These are phyloP conservation scores for Seriola dumerili DNA, from an alignment of 2,113 vertebrate species.

Conservation along the genomic window DNA sequence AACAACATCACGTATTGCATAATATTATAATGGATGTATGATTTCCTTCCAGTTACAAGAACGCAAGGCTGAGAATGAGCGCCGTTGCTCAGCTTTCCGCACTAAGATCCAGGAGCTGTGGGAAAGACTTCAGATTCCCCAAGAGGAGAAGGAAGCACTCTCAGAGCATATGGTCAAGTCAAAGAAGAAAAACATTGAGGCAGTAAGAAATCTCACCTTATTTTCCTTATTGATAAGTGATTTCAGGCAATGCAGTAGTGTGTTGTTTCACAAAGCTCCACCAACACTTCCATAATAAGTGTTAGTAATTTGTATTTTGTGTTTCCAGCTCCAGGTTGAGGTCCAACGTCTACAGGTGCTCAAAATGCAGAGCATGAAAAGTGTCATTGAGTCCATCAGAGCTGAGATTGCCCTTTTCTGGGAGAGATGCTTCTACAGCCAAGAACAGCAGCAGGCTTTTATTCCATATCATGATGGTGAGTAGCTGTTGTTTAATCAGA, in stretches of 20 bases:
- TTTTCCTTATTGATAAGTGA: neutral
- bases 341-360: constrained; percentile 87
- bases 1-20: neutral
- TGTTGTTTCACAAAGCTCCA: neutral
- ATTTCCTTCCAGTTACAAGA: constrained; percentile 85
- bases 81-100: constrained; percentile 82
- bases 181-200: constrained; percentile 84
- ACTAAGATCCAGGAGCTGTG: constrained; percentile 88
- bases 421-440: constrained; percentile 92
- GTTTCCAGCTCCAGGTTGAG: constrained; percentile 88
- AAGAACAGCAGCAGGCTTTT: constrained; percentile 88
- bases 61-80: constrained; percentile 85
- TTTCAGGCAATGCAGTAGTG: constrained; percentile 1
- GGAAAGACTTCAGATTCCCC: constrained; percentile 88
- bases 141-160: constrained; percentile 85
- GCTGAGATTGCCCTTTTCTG: constrained; percentile 88
- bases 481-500: neutral
- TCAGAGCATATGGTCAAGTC: constrained; percentile 82
- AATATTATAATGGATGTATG: neutral
- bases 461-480: constrained; percentile 85
- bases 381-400: constrained; percentile 85
- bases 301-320: neutral
- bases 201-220: constrained; percentile 84
- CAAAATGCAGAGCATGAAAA: constrained; percentile 90
- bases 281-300: neutral